Evolutionary conservation across 2,797 vertebrate species (phyloP).

Genomic region (Melanotaenia parkinsoni): DNA sequence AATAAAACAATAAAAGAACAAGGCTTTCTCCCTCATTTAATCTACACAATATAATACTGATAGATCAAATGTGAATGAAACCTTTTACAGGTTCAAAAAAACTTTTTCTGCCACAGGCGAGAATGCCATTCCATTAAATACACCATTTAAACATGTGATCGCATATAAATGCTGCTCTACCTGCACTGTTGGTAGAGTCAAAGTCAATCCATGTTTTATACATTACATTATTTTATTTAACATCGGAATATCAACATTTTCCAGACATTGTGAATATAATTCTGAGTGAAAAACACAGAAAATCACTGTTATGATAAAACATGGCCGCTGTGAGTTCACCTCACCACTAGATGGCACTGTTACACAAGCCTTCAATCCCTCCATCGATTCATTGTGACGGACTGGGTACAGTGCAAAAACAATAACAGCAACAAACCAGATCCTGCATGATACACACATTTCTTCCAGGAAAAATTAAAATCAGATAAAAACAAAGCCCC

Average conservation of each 20-base stretch:
- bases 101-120: conserved; percentile 63
- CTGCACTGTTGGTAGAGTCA: conserved; percentile 36
- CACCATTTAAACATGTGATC: conserved; percentile 54
- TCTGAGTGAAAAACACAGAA: conserved; percentile 26
- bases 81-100: conserved; percentile 58
- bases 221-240: conserved; percentile 47
- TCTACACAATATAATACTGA: conserved; percentile 22
- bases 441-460: conserved; percentile 20
- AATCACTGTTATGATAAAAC: conserved; percentile 19
- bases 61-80: conserved; percentile 44
- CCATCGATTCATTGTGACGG: conserved; percentile 9
- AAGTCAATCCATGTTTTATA: conserved; percentile 42
- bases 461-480: conserved; percentile 3
- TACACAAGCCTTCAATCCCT: conserved; percentile 38
- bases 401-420: conserved; percentile 44
- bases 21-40: conserved; percentile 21
- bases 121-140: conserved; percentile 58
- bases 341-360: conserved; percentile 66
- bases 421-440: conserved; percentile 25
- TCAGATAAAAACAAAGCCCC: conserved; percentile 12
- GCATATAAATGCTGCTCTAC: conserved; percentile 55
- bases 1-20: conserved; percentile 2
- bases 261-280: conserved; percentile 39
- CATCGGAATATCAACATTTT: conserved; percentile 38
- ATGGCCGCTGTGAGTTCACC: background rate